Base-by-base conservation (phyloP, 1,140 invertebrate genomes). In the Ceratoteleas bidentatus region DNA sequence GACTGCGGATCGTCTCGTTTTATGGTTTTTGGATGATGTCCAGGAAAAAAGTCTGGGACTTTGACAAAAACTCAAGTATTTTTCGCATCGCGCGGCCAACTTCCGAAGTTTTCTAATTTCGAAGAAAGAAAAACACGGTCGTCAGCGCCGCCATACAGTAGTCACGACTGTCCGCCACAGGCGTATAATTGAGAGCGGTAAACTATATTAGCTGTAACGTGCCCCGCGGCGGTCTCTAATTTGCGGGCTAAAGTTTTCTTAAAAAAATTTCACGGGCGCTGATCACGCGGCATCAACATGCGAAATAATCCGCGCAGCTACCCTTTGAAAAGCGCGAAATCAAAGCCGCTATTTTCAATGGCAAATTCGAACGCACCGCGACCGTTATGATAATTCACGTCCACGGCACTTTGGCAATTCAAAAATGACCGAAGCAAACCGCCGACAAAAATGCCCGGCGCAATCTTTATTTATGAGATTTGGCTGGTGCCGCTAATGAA, bases 71-170 rank as follows among this genome's bases (percentile, higher is more conserved):
- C 32, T 70, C n/a, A 24, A 72, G 53, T 70, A 74, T 83, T 78
- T 82, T 83, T 83, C 54, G 78, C 64, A 78, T 70, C 14, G 60
- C 66, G 24, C 69, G 69, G 74, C 24, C 77, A 77, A 77, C 74
- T 83, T 65, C 54, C 74, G 74, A 86, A 86, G 81, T 85, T 86
- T 85, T 81, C 81, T 86, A 86, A 86, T 86, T 86, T 85, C 70
- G 82, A 70, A 76, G 80, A 84, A 81, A 82, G 78, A 83, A 81
- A 84, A 62, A 81, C 78, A 73, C 53, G 72, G 60, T 81, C 68
- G 62, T 58, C 49, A 40, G 8, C 13, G 54, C 58, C 50, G 53
- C 50, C 73, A 47, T 50, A 43, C 49, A 62, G 68, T 64, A 72
- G 73, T 73, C 68, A 72, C 47, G 61, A 76, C 66, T 73, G 73